phyloP scores from a whole-genome alignment of 2,113 vertebrate species.

The Sylvicapra grimmia region DNA sequence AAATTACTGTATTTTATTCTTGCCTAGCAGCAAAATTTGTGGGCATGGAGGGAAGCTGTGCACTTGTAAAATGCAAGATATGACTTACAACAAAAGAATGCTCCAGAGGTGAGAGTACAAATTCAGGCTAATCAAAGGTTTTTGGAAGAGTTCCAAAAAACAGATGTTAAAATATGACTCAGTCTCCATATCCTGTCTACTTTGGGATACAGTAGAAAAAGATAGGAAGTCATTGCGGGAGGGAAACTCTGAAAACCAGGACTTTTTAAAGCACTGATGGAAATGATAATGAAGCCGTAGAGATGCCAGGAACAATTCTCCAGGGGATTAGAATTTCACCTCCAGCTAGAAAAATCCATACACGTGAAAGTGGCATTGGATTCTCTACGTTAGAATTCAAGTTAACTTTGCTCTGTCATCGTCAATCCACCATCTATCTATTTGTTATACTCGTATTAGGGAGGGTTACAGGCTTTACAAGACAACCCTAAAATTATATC shows the following conservation, averaged over 20 bases:
- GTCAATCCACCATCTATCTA: background rate
- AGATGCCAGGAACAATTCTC: background rate
- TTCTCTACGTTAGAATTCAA: background rate
- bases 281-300: background rate
- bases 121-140: constrained; percentile 40
- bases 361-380: background rate
- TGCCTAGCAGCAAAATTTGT: constrained; percentile 48
- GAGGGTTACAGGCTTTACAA: background rate
- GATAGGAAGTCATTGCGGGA: constrained; percentile 57
- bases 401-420: background rate
- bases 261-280: constrained; percentile 13
- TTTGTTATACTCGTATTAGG: background rate
- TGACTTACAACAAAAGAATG: constrained; percentile 38
- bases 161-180: constrained; percentile 63
- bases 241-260: constrained; percentile 55
- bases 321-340: background rate
- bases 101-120: background rate
- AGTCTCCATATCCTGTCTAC: constrained; percentile 54
- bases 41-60: constrained; percentile 51
- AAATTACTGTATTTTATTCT: constrained; percentile 59
- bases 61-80: constrained; percentile 55
- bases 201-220: constrained; percentile 48
- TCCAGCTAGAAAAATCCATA: background rate
- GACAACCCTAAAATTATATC: background rate
- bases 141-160: constrained; percentile 61